Evolutionary conservation across 2,888 invertebrate genomes (phyloP).

Genomic region (Dendrolimus houi): DNA sequence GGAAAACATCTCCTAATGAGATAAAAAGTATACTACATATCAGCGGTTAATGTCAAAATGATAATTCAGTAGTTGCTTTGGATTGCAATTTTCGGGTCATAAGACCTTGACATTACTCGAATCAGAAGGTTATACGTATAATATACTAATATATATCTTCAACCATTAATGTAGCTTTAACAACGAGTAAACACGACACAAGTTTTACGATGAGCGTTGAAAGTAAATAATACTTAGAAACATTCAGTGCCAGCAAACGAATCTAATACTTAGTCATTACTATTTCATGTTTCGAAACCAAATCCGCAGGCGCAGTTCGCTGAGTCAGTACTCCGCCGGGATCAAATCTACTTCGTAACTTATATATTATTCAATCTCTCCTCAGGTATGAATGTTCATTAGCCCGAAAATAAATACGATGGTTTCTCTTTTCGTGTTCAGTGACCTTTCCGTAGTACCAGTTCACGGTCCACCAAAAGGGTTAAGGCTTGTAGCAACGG

Average conservation of each 20-base stretch:
- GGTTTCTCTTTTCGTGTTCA: constrained; percentile 35
- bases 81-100: too few species aligned
- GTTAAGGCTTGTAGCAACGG: background rate
- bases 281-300: constrained; percentile 38
- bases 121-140: too few species aligned
- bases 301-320: constrained; percentile 35
- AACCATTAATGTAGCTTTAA: background rate
- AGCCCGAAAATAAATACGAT: constrained; percentile 49
- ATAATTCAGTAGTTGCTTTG: too few species aligned
- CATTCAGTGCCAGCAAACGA: constrained; percentile 27
- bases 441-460: constrained; percentile 28
- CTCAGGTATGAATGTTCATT: constrained; percentile 68
- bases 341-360: constrained; percentile 50
- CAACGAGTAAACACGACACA: background rate
- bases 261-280: constrained; percentile 40
- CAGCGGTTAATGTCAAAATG: too few species aligned
- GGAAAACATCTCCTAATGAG: too few species aligned
- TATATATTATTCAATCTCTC: constrained; percentile 66
- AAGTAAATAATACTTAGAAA: constrained; percentile 35
- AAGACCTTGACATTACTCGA: too few species aligned
- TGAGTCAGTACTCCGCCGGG: constrained; percentile 54
- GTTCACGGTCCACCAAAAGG: background rate
- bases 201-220: constrained; percentile 20
- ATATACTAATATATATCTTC: too few species aligned
- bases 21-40: too few species aligned